phyloP scores from a whole-genome alignment of 2,888 invertebrate genomes.

The Callimorpha dominula region DNA sequence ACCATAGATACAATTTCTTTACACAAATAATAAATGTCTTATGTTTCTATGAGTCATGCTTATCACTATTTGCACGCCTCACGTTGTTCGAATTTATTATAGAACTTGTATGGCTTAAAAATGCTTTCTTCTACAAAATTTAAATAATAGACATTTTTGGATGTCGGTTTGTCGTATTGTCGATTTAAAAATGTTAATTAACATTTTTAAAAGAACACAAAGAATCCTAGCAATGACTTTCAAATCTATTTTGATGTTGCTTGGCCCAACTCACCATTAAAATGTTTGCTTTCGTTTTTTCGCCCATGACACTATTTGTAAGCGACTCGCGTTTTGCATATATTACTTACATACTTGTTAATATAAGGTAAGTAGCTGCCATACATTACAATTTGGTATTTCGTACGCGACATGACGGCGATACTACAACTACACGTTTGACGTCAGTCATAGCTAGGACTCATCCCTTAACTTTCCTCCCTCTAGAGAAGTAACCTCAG shows the following conservation, averaged over 20 bases:
- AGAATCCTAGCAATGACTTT: too few species aligned
- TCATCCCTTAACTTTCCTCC: too few species aligned
- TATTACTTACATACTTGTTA: neutral
- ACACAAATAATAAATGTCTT: neutral
- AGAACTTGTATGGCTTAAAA: too few species aligned
- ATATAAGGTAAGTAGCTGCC: neutral
- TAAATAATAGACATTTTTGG: too few species aligned
- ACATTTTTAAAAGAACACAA: too few species aligned
- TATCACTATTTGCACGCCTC: neutral
- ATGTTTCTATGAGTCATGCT: neutral
- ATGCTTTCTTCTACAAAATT: too few species aligned
- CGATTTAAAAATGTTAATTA: too few species aligned
- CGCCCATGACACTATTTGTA: neutral
- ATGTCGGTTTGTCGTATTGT: too few species aligned
- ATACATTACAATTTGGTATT: neutral
- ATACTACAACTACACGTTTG: too few species aligned
- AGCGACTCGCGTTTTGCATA: neutral
- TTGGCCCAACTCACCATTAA: neutral
- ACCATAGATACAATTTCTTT: neutral
- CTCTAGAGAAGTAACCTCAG: too few species aligned
- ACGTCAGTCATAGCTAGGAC: too few species aligned
- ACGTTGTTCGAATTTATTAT: neutral
- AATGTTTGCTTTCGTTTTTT: neutral
- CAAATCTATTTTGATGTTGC: neutral
- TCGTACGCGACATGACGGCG: too few species aligned